Evolutionary conservation across 1,140 invertebrate genomes (phyloP).

Genomic region (Ctenoplectra terminalis): DNA sequence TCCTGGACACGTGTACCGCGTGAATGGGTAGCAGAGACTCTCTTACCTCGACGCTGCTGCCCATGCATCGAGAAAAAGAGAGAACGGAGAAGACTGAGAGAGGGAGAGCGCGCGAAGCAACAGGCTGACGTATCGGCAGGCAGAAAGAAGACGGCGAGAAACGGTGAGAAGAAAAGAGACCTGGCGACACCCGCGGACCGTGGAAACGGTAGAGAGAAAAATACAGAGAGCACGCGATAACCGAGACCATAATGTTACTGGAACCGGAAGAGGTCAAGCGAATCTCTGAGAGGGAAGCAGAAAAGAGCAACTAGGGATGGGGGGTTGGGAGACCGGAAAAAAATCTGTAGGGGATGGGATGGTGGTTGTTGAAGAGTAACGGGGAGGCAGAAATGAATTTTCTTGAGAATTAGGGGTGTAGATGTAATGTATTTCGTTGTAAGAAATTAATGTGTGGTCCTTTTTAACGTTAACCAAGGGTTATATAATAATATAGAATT

Average conservation of each 20-base stretch:
- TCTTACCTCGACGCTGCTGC: constrained; percentile 34
- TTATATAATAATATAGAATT: no score
- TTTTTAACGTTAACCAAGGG: background rate
- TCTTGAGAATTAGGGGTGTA: background rate
- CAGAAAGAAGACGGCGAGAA: constrained; percentile 14
- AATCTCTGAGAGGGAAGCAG: background rate
- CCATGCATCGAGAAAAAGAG: constrained; percentile 43
- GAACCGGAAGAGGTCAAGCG: background rate
- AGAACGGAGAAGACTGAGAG: constrained; percentile 11
- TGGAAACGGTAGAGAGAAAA: background rate
- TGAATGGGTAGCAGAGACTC: constrained; percentile 62
- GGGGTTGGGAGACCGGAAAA: background rate
- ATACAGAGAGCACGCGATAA: background rate
- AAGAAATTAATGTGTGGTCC: background rate
- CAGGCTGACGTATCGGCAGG: constrained; percentile 61
- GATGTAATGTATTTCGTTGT: background rate
- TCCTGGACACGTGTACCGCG: constrained; percentile 68
- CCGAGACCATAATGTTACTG: background rate
- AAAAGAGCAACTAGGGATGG: background rate
- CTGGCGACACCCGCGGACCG: no score
- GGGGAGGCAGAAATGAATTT: background rate
- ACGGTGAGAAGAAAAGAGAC: background rate
- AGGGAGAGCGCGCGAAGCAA: constrained; percentile 54
- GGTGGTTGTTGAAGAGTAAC: background rate
- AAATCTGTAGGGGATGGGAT: background rate